Evolutionary conservation across 2,888 invertebrate genomes (phyloP).

Genomic region (Eupeodes latifasciatus): DNA sequence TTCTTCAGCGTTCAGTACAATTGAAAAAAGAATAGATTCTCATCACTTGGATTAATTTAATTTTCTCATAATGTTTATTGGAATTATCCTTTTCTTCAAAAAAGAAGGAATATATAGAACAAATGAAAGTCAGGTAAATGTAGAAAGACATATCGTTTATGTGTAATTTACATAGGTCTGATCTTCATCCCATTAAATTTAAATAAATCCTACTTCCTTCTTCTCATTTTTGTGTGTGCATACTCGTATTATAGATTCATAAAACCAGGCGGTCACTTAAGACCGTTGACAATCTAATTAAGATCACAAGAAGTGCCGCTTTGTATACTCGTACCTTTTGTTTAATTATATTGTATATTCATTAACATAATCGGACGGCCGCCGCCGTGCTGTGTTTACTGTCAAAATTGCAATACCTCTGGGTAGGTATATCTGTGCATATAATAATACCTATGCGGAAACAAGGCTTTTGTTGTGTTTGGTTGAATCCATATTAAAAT

Average conservation of each 20-base stretch:
- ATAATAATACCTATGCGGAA: conserved; percentile 15
- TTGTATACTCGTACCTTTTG: conserved; percentile 46
- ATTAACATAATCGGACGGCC: conserved; percentile 33
- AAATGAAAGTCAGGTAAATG: too few species aligned
- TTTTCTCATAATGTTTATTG: too few species aligned
- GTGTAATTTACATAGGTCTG: background rate
- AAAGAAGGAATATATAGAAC: too few species aligned
- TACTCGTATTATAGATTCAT: background rate
- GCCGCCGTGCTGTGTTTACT: conserved; percentile 18
- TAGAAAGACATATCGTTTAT: too few species aligned
- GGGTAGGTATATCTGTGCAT: too few species aligned
- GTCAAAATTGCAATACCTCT: conserved; percentile 18
- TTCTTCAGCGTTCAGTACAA: too few species aligned
- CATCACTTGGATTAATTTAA: too few species aligned
- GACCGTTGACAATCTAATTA: conserved; percentile 69
- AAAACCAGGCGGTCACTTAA: conserved; percentile 48
- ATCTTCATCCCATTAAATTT: background rate
- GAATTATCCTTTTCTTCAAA: too few species aligned
- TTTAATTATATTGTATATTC: conserved; percentile 52
- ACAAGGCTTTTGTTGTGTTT: conserved; percentile 24
- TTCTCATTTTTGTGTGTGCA: background rate
- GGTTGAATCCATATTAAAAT: background rate
- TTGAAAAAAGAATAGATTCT: too few species aligned
- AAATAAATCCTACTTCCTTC: background rate
- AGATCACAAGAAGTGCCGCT: conserved; percentile 70